A percentile compares a stretch with the other conserved stretches of the same genome.
Evolutionary conservation across 2,113 vertebrate species (phyloP).

Genomic region (Rhinoptilus africanus): DNA sequence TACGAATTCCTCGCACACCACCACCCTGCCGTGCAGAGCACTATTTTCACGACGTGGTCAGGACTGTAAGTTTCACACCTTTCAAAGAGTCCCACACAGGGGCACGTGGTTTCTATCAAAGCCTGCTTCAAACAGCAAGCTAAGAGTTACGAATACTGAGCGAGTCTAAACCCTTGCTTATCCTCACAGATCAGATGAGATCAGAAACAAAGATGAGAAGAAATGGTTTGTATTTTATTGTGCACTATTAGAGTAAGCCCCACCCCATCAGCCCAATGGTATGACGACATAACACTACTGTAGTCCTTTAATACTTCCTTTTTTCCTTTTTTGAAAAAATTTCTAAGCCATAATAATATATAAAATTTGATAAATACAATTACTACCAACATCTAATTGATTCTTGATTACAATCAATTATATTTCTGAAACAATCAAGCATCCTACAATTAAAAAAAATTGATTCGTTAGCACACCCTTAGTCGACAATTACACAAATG

Average conservation of each 20-base stretch:
- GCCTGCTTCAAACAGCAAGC: not conserved
- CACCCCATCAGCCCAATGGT: not conserved
- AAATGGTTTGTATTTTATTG: not conserved
- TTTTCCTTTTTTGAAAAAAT: constrained; percentile 24
- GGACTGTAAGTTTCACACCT: not conserved
- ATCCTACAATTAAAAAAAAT: constrained; percentile 80
- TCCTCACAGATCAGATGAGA: not conserved
- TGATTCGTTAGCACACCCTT: constrained; percentile 75
- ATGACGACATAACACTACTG: not conserved
- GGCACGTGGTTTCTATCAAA: not conserved
- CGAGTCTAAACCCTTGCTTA: not conserved
- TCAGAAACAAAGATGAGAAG: not conserved
- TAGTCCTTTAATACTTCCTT: not conserved
- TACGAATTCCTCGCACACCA: not conserved
- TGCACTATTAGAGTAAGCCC: not conserved
- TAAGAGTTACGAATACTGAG: not conserved
- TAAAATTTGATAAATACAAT: constrained; percentile 73
- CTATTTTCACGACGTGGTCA: not conserved
- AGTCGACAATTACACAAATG: constrained; percentile 76
- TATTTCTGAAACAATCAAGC: constrained; percentile 78
- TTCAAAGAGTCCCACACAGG: not conserved
- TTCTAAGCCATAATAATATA: constrained; percentile 33
- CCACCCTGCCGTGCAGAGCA: not conserved
- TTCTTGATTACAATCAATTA: constrained; percentile 81
- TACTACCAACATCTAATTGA: constrained; percentile 77